Evolutionary conservation across 2,113 vertebrate genomes (phyloP).

Genomic region (Salvator merianae): DNA sequence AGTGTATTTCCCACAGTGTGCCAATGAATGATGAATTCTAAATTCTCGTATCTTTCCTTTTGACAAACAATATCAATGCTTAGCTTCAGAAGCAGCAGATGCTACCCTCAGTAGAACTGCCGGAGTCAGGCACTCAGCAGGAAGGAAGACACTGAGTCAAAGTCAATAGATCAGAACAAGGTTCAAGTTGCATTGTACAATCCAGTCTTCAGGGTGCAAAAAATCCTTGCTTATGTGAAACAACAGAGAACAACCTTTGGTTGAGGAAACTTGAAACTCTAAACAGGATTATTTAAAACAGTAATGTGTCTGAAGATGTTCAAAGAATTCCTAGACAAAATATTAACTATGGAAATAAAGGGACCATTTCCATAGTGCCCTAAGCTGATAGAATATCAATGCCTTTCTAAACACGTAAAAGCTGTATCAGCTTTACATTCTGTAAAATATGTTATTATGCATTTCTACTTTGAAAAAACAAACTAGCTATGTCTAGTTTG

Average conservation of each 20-base stretch:
- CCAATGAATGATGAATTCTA: background rate
- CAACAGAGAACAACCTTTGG: background rate
- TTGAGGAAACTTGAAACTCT: background rate
- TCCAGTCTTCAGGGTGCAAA: background rate
- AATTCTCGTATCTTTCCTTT: background rate
- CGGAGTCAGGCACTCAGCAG: background rate
- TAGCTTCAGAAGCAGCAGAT: background rate
- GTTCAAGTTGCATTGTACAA: conserved; percentile 24
- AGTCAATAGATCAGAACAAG: conserved; percentile 25
- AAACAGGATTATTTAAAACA: background rate
- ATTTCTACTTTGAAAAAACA: background rate
- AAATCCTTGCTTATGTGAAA: background rate
- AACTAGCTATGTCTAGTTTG: background rate
- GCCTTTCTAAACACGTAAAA: fast-evolving
- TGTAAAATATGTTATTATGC: background rate
- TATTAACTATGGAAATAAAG: background rate
- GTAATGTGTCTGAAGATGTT: background rate
- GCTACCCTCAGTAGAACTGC: conserved; percentile 5
- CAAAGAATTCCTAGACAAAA: conserved; percentile 1
- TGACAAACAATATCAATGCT: background rate
- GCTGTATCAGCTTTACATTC: background rate
- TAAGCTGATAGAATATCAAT: background rate
- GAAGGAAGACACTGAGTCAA: background rate
- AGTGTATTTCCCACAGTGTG: no score
- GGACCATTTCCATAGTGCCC: background rate